Base-by-base conservation (phyloP, 2,797 vertebrate species). In the Chaunax sp. region DNA sequence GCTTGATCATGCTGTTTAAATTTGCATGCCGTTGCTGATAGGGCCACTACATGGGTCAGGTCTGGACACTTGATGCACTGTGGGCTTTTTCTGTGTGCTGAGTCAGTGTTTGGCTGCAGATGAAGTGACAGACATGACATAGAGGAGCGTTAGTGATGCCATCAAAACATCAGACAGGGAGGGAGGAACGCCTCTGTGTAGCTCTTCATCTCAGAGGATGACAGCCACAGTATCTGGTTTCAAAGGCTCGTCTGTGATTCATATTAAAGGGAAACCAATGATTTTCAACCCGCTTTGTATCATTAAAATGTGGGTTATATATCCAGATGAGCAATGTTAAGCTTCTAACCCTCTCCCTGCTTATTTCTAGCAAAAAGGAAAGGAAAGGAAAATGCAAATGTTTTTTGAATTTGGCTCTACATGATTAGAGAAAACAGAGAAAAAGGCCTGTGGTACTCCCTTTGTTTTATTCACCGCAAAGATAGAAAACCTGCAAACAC, bases 11-110 rank as follows among this genome's bases (percentile, higher is more conserved):
- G 72, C 70, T 84, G 79, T 89, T 87, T 78, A 77, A 75, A 87
- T 82, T 63, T 37, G 70, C 77, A 83, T 85, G 80, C 77, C 49
- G 5, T 35, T 75, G 82, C 79, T 65, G 79, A 87, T 80, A 78
- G 67, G 69, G 75, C 76, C 68, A 58, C 69, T 38, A 38, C 78
- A 71, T 54, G 70, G 82, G 61, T 85, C 75, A 64, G 63, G 80
- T 65, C 74, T 74, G 75, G 69, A 89, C 74, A 91, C 75, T 51
- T 44, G 83, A 92, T 83, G 84, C 77, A 73, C 66, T 20, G 70
- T 47, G 55, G 51, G 78, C 56, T 80, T 72, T 38, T 69, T 76
- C 84, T 69, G 64, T 45, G 41, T 69, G 80, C 80, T 80, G 82
- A 87, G 64, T 77, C 86, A 86, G 84, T 77, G 79, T 79, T 80